Evolutionary conservation across 2,113 vertebrate species (phyloP).

Genomic region (Lagopus leucura): DNA sequence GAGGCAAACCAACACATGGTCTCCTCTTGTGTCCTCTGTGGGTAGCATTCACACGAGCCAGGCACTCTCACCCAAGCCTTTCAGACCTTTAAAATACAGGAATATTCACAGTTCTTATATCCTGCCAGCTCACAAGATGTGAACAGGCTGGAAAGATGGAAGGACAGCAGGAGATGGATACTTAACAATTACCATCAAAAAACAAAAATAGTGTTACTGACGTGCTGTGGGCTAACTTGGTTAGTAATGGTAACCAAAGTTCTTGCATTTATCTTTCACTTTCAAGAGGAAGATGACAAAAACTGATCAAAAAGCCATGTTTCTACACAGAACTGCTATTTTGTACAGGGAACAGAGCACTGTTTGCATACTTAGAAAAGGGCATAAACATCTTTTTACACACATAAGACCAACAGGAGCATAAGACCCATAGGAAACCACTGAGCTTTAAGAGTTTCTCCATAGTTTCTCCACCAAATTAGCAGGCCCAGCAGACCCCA

Average conservation of each 20-base stretch:
- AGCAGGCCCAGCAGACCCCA: background rate
- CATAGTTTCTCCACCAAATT: background rate
- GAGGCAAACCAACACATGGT: background rate
- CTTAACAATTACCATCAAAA: background rate
- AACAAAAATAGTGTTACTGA: background rate
- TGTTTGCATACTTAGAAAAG: background rate
- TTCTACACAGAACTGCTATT: background rate
- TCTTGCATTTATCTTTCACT: background rate
- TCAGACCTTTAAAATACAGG: background rate
- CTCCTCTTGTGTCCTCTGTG: background rate
- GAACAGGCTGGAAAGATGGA: background rate
- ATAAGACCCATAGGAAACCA: background rate
- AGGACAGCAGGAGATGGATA: background rate
- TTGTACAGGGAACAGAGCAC: background rate
- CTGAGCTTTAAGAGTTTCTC: background rate
- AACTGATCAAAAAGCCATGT: background rate
- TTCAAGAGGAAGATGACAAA: background rate
- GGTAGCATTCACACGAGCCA: background rate
- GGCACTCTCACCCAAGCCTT: background rate
- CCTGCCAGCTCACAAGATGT: background rate
- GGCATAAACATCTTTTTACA: background rate
- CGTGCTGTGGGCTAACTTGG: background rate
- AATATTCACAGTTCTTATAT: background rate
- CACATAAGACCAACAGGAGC: background rate
- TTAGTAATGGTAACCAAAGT: background rate